These are phyloP conservation scores for Brenthis hecate DNA, from an alignment of 2,888 invertebrate genomes.

Conservation along the genomic window DNA sequence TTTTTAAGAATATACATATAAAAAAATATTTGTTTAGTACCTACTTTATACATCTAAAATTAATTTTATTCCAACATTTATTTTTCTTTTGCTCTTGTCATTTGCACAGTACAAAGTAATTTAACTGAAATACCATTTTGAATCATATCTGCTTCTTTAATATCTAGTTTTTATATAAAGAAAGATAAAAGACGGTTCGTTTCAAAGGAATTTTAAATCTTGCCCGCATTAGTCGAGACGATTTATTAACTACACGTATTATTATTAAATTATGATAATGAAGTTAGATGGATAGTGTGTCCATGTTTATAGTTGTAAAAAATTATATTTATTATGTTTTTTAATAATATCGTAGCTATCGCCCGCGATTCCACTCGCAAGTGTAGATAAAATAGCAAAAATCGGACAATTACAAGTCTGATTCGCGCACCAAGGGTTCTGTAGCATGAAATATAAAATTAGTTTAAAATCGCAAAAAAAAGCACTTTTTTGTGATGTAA, in stretches of 20 bases:
- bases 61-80: neutral
- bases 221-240: slow-evolving; percentile 11
- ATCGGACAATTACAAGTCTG: too few species aligned
- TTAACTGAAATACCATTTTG: slow-evolving; percentile 11
- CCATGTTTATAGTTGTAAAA: slow-evolving; percentile 9
- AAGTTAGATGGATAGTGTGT: slow-evolving; percentile 12
- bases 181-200: slow-evolving; percentile 11
- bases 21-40: too few species aligned
- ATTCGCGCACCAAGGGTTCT: too few species aligned
- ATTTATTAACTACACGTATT: slow-evolving; percentile 11
- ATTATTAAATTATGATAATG: slow-evolving; percentile 33
- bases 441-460: too few species aligned
- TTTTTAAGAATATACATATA: too few species aligned
- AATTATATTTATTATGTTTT: too few species aligned
- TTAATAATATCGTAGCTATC: too few species aligned
- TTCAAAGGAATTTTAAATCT: slow-evolving; percentile 22
- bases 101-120: neutral
- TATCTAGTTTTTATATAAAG: slow-evolving; percentile 10
- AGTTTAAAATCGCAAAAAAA: too few species aligned
- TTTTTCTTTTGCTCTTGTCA: slow-evolving; percentile 3
- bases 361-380: too few species aligned
- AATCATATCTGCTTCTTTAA: slow-evolving; percentile 13
- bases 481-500: too few species aligned
- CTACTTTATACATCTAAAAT: too few species aligned
- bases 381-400: too few species aligned